Base-by-base conservation (phyloP, 1,140 invertebrate genomes). In the Drosophila sulfurigaster region DNA sequence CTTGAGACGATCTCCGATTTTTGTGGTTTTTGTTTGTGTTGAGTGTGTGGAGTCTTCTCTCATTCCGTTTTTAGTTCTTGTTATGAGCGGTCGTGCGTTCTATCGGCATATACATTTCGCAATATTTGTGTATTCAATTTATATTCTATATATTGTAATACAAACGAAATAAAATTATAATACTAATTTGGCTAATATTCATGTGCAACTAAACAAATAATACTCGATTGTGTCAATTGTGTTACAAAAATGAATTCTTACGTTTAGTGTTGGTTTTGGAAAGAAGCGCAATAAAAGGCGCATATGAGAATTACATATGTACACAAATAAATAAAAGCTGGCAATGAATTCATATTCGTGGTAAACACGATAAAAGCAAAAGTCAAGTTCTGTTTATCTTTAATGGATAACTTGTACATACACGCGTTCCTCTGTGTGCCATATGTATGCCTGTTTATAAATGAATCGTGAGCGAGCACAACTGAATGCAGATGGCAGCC, bases 361-460 rank as follows among this genome's bases (percentile, higher is more conserved):
- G 46, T 63, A 63, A 59, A 62, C 49, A 70, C 43, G 46, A 62
- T 52, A 62, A 59, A 70, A 63, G 41, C 59, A 70, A 70, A 70
- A 59, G 52, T 72, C 35, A 72, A 41, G 41, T 67, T 66, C 56
- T 73, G 52, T 67, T 59, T 67, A 60, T 59, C 54, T 73, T 59
- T 54, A 65, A 51, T 46, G 43, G 43, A 62, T 58, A 46, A 46
- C 25, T 15, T 74, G 46, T 68, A 20, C 56, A 41, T 72, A n/a
- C 20, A n/a, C 52, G 20, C 48, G 10, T 46, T 20, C n/a, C n/a
- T 43, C 41, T 30, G 7, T 66, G 20, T 62, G 15, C 58, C 49
- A 63, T 45, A 54, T 56, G 67, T 46, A 30, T 62, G 20, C 25
- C 43, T 69, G 48, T 54, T 45, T 63, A 63, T 63, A 51, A 41